Evolutionary conservation across 2,888 invertebrate species (phyloP), one percentile per base, ranked within the genome.

Genomic region (Nebria salina): DNA sequence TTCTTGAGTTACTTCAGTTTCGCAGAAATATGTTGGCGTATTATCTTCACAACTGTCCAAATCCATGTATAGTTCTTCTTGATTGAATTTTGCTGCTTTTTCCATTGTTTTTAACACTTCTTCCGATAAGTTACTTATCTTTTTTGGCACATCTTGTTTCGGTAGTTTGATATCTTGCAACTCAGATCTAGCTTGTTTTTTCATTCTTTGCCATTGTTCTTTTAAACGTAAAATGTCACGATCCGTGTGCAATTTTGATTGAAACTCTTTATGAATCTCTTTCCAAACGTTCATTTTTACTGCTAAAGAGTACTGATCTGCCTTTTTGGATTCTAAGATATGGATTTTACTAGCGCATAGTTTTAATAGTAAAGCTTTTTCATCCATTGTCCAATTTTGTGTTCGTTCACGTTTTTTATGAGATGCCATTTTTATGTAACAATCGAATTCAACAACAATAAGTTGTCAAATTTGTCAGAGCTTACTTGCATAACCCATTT

Each of bases 201-300:
- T 91, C 91, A 91, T 91, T 82, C 91, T 87, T 9, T 90, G 87
- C 91, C 91, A 91, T 83, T 91, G 91, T 84, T 91, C 91, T 82
- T 89, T 90, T 82, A 91, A 88, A 82, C 90, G 89, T 84, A 89
- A 89, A 82, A 90, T 90, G 81, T 91, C 90, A 81, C 91, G 88
- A 84, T 90, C 90, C 4, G 90, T 89, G 76, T 90, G 89, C 83
- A 90, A 90, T 84, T 88, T 88, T 82, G 88, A 89, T 72, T 89
- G 89, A 83, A 91, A 91, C 79, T 89, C 88, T 77, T 88, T 87
- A 84, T 90, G 89, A 82, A 91, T 90, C 25, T 90, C 89, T 80
- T 90, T 89, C 91, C 91, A 91, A 25, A 90, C 90, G 82, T 89
- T 88, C 80, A 89, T 90, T 84, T 91, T 91, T 65, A 90, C 88